Evolutionary conservation across 2,888 invertebrate species (phyloP).

Genomic region (Chydorus sphaericus): DNA sequence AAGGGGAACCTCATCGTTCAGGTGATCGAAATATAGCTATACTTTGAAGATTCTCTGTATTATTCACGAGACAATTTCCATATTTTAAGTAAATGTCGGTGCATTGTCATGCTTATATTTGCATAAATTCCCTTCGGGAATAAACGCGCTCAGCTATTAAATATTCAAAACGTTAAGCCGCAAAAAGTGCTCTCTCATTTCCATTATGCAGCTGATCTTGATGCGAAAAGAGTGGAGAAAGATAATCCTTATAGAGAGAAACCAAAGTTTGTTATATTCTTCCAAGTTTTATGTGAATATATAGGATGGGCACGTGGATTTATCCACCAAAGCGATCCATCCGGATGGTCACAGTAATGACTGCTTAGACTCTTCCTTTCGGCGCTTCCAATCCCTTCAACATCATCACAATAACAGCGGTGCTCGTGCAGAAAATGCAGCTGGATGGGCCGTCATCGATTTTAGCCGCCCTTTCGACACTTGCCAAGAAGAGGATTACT

Average conservation of each 20-base stretch:
- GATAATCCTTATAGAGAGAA: too few species aligned
- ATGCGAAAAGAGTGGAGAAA: too few species aligned
- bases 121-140: background rate
- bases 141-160: too few species aligned
- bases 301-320: constrained; percentile 2
- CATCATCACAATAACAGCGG: too few species aligned
- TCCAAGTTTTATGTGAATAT: too few species aligned
- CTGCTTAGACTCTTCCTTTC: background rate
- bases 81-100: background rate
- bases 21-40: constrained; percentile 27
- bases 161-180: too few species aligned
- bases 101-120: background rate
- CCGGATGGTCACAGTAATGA: background rate
- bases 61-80: background rate
- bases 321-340: background rate
- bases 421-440: too few species aligned
- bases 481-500: constrained; percentile 40
- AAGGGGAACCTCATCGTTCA: constrained; percentile 40
- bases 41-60: background rate
- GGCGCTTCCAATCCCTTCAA: too few species aligned
- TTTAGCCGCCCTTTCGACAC: constrained; percentile 71
- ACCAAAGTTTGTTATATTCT: too few species aligned
- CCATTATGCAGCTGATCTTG: too few species aligned
- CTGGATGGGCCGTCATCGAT: constrained; percentile 47
- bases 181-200: too few species aligned